Evolutionary conservation across 2,797 vertebrate genomes (phyloP), one percentile per base, ranked within the genome.

Genomic region (Lindbergichthys nudifrons): DNA sequence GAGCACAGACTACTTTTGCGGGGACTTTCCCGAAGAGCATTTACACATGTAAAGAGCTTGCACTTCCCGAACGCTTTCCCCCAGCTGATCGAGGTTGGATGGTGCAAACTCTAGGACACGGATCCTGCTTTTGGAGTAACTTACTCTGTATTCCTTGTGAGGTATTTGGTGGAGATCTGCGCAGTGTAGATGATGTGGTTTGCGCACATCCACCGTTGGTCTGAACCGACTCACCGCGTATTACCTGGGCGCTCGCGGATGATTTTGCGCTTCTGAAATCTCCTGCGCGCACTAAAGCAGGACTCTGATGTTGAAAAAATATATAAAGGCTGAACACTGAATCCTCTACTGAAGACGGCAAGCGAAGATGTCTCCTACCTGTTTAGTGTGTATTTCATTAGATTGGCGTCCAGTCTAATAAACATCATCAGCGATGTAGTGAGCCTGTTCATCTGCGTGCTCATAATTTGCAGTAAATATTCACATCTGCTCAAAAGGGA

Each of bases 341-440:
- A 90, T 91, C 89, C 87, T 88, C 75, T 73, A 79, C 83, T 92
- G 89, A 95, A 93, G 89, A 93, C 93, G 91, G 90, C 94, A 75
- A 92, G 92, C 84, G 93, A 93, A 89, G 92, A 93, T 92, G 92
- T 88, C 32, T 88, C 88, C 81, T 91, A 91, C 80, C 82, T 92
- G 87, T 93, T 93, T 66, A 92, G 92, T 64, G 90, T 93, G 2
- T 93, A 92, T 82, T 83, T 94, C 73, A 60, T 93, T 50, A 76
- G 92, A 85, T 72, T 95, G 92, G 94, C 93, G 83, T 93, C 93
- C 90, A 94, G 94, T 87, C 77, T 95, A 47, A 90, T 94, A 41
- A 92, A 91, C 88, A 92, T 94, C 57, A 88, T 95, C 84, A 92
- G 94, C 87, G 94, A 95, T 95, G 94, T 95, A 93, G 92, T 94